A percentile compares a stretch with the other conserved stretches of the same genome.
Conservation (phyloP, 2,888 invertebrate genomes). For the Mythimna lalbum region DNA sequence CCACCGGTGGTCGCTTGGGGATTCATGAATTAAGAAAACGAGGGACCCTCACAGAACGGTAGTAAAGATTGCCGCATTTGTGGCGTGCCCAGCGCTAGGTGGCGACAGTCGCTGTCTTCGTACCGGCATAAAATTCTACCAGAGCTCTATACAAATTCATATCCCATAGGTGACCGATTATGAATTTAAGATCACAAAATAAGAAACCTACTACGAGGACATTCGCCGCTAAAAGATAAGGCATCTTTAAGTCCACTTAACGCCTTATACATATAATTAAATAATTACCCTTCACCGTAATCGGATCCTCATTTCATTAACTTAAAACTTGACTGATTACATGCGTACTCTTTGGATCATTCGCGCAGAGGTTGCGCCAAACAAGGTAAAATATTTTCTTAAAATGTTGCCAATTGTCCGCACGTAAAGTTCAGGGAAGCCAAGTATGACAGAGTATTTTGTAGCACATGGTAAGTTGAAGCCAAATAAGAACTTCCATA, state of each 20-base stretch:
- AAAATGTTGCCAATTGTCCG: slow-evolving; percentile 40
- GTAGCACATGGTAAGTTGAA: background rate
- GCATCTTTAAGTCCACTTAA: slow-evolving; percentile 13
- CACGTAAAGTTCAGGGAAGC: slow-evolving; percentile 53
- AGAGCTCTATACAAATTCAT: too few relatives aligned
- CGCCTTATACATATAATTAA: slow-evolving; percentile 34
- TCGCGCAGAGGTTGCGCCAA: slow-evolving; percentile 45
- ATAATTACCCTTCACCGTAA: slow-evolving; percentile 40
- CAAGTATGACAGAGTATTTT: slow-evolving; percentile 23
- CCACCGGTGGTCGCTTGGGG: too few relatives aligned
- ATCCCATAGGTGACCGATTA: background rate
- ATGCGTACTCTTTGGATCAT: slow-evolving; percentile 33
- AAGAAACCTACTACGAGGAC: background rate
- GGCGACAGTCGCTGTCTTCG: too few relatives aligned
- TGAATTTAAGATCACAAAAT: background rate
- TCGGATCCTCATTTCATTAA: slow-evolving; percentile 31
- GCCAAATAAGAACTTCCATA: slow-evolving; percentile 16
- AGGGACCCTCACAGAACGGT: too few relatives aligned
- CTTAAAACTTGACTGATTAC: slow-evolving; percentile 44
- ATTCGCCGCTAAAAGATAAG: slow-evolving; percentile 10
- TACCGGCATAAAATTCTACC: too few relatives aligned
- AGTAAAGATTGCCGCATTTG: too few relatives aligned
- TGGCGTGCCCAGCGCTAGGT: too few relatives aligned
- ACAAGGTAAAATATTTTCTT: slow-evolving; percentile 46
- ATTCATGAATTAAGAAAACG: too few relatives aligned